Evolutionary conservation across 2,888 invertebrate species (phyloP), one percentile per base, ranked within the genome.

Genomic region (Coenonympha arcania): DNA sequence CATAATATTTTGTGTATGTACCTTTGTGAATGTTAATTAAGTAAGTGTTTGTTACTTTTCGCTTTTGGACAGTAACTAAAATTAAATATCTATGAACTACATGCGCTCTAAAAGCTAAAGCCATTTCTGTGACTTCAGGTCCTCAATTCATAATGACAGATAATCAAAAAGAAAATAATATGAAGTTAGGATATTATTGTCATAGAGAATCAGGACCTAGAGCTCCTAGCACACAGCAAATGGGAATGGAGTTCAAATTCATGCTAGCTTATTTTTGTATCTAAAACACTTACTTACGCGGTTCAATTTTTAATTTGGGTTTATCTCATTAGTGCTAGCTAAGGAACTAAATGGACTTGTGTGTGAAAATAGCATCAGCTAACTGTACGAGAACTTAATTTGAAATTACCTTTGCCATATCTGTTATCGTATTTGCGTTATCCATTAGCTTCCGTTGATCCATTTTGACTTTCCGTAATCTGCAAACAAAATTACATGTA

Each of bases 391-490:
- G 45, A 54, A 37, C 37, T 50, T 43, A 56, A 63, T 64, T 55
- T 63, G 55, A 62, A 79, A 83, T 88, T 90, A 99, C 99, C 93
- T 99, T 99, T 69, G 99, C 99, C 95, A 99, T 98, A 79, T 99
- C 99, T 54, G 98, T 98, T 80, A 99, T 95, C 53, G 99, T 99
- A 73, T 98, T 98, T 63, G 98, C 97, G 78, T 99, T 99, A 82
- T 99, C 99, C 93, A 97, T 96, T 67, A 99, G 88, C 88, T 99
- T 99, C 78, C 99, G 90, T 89, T 99, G 99, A 89, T 99, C 99
- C 95, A 99, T 97, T 89, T 99, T 99, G 57, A 99, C 98, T 90
- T 99, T 97, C 74, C 99, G 90, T 86, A 99, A 92, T 80, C 99
- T 99, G 80, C 55, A 88, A 88, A 52, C 55, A 16, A 22, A 15